Evolutionary conservation across 1,140 invertebrate species (phyloP).

Genomic region (Drosophila tsacasi): DNA sequence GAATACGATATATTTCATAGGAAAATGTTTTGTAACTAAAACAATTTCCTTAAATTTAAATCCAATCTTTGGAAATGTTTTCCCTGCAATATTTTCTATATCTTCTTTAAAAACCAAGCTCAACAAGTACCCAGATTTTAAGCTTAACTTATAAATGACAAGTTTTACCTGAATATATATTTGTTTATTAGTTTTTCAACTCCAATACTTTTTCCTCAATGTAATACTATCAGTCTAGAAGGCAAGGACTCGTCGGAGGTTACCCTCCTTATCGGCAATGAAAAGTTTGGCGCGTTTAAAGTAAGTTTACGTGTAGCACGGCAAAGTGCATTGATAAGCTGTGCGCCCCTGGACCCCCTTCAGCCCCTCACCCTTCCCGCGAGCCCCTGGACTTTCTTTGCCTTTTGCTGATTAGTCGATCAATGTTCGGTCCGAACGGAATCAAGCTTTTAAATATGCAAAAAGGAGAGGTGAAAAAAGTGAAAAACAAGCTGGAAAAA

Average conservation of each 20-base stretch:
- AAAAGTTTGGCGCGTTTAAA: constrained; percentile 76
- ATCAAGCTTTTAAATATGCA: constrained; percentile 78
- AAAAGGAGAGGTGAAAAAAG: constrained; percentile 38
- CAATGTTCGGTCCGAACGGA: constrained; percentile 57
- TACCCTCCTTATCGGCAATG: constrained; percentile 56
- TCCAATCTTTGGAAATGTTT: too few species aligned
- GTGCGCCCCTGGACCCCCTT: constrained; percentile 3
- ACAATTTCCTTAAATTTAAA: too few species aligned
- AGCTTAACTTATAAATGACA: background rate
- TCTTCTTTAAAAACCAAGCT: background rate
- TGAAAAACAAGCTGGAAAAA: constrained; percentile 9
- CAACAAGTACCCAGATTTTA: background rate
- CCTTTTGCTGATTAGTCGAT: constrained; percentile 71
- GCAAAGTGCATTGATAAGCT: constrained; percentile 80
- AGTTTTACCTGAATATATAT: too few species aligned
- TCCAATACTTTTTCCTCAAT: constrained; percentile 10
- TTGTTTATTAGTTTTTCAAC: too few species aligned
- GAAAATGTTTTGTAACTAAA: too few species aligned
- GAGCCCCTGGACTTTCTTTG: constrained; percentile 45
- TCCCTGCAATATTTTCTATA: background rate
- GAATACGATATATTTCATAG: background rate
- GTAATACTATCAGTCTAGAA: constrained; percentile 28
- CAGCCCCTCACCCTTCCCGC: background rate
- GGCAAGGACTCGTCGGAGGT: constrained; percentile 20
- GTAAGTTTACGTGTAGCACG: constrained; percentile 80